phyloP scores from a whole-genome alignment of 1,140 invertebrate species.

The Drosophila bipectinata region DNA sequence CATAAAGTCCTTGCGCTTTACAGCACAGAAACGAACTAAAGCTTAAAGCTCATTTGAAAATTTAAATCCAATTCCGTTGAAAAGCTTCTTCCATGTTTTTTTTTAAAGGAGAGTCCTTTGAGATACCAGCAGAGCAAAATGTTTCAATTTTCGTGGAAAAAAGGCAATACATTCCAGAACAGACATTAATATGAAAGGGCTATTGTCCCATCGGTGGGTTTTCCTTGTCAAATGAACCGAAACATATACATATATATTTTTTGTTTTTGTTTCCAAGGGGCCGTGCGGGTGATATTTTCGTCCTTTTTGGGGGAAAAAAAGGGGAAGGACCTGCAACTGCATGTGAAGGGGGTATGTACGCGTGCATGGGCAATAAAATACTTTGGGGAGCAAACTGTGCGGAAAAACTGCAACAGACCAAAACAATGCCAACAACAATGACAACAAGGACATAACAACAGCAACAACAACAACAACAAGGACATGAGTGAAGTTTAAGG shows the following conservation, averaged over 20 bases:
- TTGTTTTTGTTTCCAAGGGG: background rate
- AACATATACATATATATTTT: constrained; percentile 4
- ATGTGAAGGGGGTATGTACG: constrained; percentile 39
- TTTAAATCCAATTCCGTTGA: constrained; percentile 15
- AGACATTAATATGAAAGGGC: constrained; percentile 17
- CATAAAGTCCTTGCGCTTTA: background rate
- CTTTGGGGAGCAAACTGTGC: constrained; percentile 53
- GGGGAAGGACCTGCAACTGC: constrained; percentile 28
- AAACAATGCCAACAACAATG: constrained; percentile 38
- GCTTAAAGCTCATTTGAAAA: constrained; percentile 5
- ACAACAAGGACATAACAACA: constrained; percentile 9
- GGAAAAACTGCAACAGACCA: constrained; percentile 58
- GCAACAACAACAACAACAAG: constrained; percentile 3
- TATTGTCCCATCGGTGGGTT: constrained; percentile 14
- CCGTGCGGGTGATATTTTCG: background rate
- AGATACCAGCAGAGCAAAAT: background rate
- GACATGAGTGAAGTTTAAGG: constrained; percentile 59
- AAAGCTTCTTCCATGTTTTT: background rate
- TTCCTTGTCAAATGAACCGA: constrained; percentile 38
- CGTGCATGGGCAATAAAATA: constrained; percentile 58
- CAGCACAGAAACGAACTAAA: background rate
- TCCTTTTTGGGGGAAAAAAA: background rate
- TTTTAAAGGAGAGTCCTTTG: background rate
- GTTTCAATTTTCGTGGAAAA: constrained; percentile 14
- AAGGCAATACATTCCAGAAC: background rate